Conservation (phyloP, 2,113 vertebrate genomes). For the Quiscalus mexicanus region DNA sequence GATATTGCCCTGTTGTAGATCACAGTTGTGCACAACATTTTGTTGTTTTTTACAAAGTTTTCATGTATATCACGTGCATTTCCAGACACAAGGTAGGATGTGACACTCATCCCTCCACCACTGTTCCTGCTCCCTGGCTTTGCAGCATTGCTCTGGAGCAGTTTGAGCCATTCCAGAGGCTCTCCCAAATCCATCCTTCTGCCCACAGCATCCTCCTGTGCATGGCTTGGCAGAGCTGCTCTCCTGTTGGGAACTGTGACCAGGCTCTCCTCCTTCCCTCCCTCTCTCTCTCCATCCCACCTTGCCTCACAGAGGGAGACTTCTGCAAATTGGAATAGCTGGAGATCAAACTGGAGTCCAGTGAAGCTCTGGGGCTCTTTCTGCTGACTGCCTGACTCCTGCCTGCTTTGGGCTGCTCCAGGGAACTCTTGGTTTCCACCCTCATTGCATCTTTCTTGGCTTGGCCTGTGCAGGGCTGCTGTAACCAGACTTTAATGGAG, state of each 20-base stretch:
- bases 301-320: not conserved
- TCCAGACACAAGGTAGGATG: not conserved
- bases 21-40: not conserved
- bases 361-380: not conserved
- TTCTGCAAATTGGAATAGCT: not conserved
- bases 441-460: not conserved
- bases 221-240: rapidly evolving
- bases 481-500: not conserved
- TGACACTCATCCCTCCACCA: not conserved
- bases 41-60: not conserved
- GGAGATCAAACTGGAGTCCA: not conserved
- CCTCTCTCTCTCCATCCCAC: not conserved
- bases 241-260: rapidly evolving
- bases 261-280: not conserved
- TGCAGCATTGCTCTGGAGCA: not conserved
- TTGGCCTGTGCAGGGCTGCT: not conserved
- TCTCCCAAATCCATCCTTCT: not conserved
- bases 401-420: not conserved
- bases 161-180: not conserved
- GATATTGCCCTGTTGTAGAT: not conserved
- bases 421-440: not conserved
- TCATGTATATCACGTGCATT: rapidly evolving
- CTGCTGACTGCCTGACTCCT: not conserved
- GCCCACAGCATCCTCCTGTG: not conserved
- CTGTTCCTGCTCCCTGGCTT: not conserved